Evolutionary conservation across 2,113 vertebrate species (phyloP), one percentile per base, ranked within the genome.

Genomic region (Scomber japonicus): DNA sequence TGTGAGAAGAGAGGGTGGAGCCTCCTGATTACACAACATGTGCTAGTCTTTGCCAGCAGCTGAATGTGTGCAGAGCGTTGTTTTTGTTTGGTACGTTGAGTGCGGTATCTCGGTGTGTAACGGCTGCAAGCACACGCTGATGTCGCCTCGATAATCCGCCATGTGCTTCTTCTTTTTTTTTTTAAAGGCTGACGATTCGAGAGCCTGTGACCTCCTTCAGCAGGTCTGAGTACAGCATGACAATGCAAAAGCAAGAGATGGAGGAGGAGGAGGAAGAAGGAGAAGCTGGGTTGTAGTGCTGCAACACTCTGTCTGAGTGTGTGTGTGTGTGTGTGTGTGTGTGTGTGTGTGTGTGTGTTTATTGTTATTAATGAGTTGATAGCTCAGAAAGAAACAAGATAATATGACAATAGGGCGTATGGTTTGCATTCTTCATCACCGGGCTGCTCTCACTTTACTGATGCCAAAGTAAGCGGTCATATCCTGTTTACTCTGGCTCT

Each of bases 1-100:
- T 70, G 60, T 78, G 78, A 2, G 24, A 27, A 27, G 65, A 53
- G 71, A 79, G 83, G 89, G 87, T 57, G 88, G 87, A 85, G 92
- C 82, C 57, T 90, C 21, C 60, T 62, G 84, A 87, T 93, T 94
- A 91, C 89, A 91, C 93, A 92, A 93, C 84, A 84, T 81, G 71
- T 84, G 83, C 17, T 17, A 55, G 79, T 49, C 51, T 86, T 81
- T 84, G 78, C 91, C 86, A 87, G 75, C 70, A 84, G 71, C 69
- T 71, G 64, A 85, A 75, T 87, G 50, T 81, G 80, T 80, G 74
- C 78, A 53, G 64, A 82, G 59, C 5, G 40, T 75, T 91, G 88
- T 90, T 92, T 79, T 89, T 90, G 77, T 87, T 89, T 79, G 24
- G 61, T 68, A 53, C 27, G 61, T 64, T 50, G 79, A 71, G 64